Base-by-base conservation (phyloP, 2,113 vertebrate species). In the Emydura subglobosa region DNA sequence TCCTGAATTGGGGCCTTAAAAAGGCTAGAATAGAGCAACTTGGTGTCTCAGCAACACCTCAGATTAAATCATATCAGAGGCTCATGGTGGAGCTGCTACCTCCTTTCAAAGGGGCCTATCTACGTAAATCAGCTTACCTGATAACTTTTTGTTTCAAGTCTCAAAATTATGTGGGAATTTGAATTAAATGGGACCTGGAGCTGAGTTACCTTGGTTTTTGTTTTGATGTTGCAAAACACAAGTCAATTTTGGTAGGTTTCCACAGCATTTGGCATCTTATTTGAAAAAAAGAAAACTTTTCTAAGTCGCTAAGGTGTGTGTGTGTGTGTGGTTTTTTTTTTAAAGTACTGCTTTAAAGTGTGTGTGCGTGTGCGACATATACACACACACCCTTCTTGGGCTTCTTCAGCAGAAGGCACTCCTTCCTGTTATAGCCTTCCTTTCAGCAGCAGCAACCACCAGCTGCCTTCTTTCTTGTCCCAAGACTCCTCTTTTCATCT, bases 1-100 rank as follows among this genome's bases (percentile, higher is more conserved):
- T 29, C 85, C 93, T 90, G 74, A 94, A 89, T 79, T 88, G 57
- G 19, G 89, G 61, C 44, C 85, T 91, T 21, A 59, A 54, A 88
- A 88, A 94, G 44, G 12, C 31, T 39, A 51, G 27, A 7, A 54
- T 53, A n/a, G 22, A 54, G 27, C 49, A 65, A 51, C 49, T 16
- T 68, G 50, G 55, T 39, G 50, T 68, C 76, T 83, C 85, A 44
- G 14, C 29, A 29, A 2, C 83, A 80, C 83, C 50, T 92, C 49
- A 50, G 85, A n/a, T 90, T 53, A 88, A 88, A 86, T 95, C 16
- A 54, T 80, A 85, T 17, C 87, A 0, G 0, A 74, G 83, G 22
- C 1, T 1, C 6, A 31, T 95, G 25, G 51, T 83, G 74, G 79
- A 85, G 39, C 10, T 86, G 34, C 25, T 50, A 65, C 79, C 61